Conservation (phyloP, 2,113 vertebrate species). For the Rynchops niger region DNA sequence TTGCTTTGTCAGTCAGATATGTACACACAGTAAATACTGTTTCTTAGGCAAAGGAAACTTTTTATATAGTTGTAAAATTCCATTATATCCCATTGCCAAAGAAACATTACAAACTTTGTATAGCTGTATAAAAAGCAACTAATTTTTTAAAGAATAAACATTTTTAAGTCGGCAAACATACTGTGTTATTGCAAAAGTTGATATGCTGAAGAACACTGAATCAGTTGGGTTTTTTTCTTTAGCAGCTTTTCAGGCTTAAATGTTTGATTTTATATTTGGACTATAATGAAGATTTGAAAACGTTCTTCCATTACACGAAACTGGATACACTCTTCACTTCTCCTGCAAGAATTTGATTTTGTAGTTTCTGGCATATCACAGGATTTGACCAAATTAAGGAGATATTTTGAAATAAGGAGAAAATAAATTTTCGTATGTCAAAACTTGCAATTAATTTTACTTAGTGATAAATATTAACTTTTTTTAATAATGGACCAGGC, state of each 20-base stretch:
- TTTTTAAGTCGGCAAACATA: conserved; percentile 81
- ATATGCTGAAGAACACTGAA: conserved; percentile 70
- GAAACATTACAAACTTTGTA: conserved; percentile 83
- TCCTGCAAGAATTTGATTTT: conserved; percentile 66
- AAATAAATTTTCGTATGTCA: conserved; percentile 65
- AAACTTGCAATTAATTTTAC: conserved; percentile 71
- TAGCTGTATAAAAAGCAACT: conserved; percentile 86
- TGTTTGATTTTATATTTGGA: conserved; percentile 74
- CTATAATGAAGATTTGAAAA: conserved; percentile 70
- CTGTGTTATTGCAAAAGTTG: conserved; percentile 76
- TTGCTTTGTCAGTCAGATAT: conserved; percentile 76
- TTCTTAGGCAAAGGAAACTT: conserved; percentile 85
- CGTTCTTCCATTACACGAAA: conserved; percentile 70
- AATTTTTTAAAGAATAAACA: conserved; percentile 85
- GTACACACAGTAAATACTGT: conserved; percentile 82
- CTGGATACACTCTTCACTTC: conserved; percentile 61
- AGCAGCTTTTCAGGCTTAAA: conserved; percentile 72
- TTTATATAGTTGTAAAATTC: conserved; percentile 88
- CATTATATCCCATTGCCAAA: conserved; percentile 87
- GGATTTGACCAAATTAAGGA: conserved; percentile 74
- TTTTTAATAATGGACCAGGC: conserved; percentile 59
- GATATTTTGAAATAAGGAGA: conserved; percentile 68
- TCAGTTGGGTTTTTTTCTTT: conserved; percentile 56
- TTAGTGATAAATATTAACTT: conserved; percentile 67
- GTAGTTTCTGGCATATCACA: conserved; percentile 71